Evolutionary conservation across 1,140 invertebrate genomes (phyloP), one percentile per base, ranked within the genome.

Genomic region (Luehdorfia chinensis): DNA sequence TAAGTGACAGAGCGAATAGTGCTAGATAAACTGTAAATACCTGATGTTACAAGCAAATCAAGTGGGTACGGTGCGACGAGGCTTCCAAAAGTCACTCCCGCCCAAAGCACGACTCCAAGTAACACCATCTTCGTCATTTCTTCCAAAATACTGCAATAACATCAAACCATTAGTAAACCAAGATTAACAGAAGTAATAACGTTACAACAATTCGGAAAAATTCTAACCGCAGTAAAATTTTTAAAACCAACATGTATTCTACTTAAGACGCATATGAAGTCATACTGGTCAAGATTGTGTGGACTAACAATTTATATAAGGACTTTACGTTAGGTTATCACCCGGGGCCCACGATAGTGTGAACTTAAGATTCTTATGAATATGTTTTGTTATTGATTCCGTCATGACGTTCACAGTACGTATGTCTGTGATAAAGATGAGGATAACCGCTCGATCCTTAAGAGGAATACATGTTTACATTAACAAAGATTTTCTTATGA

Each of bases 91-190:
- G 80, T 80, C 45, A 86, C 65, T 46, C 81, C 87, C 15, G 71
- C 74, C 87, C 84, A 88, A 19, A 88, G 54, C 46, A 83, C 75
- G 4, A 88, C 66, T 15, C 81, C 83, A 25, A 87, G 66, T 16
- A 85, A 33, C 23, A 85, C 67, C 72, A 87, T 73, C 69, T 79
- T 87, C 73, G 72, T 80, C 59, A 84, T 80, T 77, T 87, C 86
- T 66, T 88, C 87, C 55, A 87, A 66, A 62, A 87, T 77, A 63
- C 87, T 88, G 74, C 37, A 85, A 84, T 64, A 60, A 57, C 48
- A 50, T 25, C 4, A 19, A n/a, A n/a, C n/a, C n/a, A n/a, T n/a
- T n/a, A n/a, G n/a, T n/a, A n/a, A n/a, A n/a, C n/a, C n/a, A n/a
- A n/a, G n/a, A n/a, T n/a, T n/a, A n/a, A n/a, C n/a, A n/a, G n/a